Evolutionary conservation across 1,140 invertebrate genomes (phyloP), one percentile per base, ranked within the genome.

Genomic region (Globodera ellingtonae): DNA sequence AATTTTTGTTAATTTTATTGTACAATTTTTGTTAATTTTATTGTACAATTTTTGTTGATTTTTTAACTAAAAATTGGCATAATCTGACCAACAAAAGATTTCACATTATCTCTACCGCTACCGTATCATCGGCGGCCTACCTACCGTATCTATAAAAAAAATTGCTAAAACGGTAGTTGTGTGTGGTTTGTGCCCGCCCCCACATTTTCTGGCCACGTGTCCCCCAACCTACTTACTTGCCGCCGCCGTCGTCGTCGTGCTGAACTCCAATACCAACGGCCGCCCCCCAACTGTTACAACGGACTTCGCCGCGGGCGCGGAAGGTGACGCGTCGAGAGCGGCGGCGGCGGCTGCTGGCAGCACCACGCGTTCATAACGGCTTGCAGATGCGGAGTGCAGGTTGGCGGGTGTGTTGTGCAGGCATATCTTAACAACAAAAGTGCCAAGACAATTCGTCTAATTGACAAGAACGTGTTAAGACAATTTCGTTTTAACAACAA

Each of bases 331-430:
- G 18, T 52, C 7, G 52, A 44, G 62, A 24, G 18, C n/a, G 56
- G 9, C 9, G 76, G 18, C 6, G 46, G 35, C 21, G 47, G 52
- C n/a, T 21, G 71, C 3, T 75, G 52, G 46, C 46, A 66, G 4
- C 21, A 21, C 59, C 9, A 71, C 47, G 35, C 78, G 21, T 52
- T 81, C 80, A 46, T 70, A 72, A 18, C 66, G 62, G 69, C 62
- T 50, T 5, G 80, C 62, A 47, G 75, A 80, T n/a, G 75, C 48
- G 46, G 79, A 48, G 35, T 76, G 76, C n/a, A 79, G 46, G 44
- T 71, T 81, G 24, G 84, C 84, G 13, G 84, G 84, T 13, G 84
- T 85, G 71, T 85, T 85, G 70, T 85, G 84, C 13, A 85, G 80
- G 62, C 84, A 85, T 18, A 85, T 46, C 46, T 86, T 84, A 35